Evolutionary conservation across 2,888 invertebrate species (phyloP).

Genomic region (Acrocera orbiculus): DNA sequence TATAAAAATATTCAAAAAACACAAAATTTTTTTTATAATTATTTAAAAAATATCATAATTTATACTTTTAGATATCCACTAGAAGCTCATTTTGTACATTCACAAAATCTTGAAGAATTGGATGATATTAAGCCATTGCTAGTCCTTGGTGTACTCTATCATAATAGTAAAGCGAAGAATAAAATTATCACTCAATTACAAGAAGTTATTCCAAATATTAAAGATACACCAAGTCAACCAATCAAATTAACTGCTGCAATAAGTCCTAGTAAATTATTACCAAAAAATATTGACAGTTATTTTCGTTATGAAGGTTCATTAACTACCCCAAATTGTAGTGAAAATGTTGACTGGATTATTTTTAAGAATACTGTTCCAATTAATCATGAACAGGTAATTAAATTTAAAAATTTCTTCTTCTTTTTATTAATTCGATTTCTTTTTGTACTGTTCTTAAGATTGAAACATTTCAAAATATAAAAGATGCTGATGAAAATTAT

Average conservation of each 20-base stretch:
- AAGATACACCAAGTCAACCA: no score
- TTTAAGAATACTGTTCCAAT: slow-evolving; percentile 36
- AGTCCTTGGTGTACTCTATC: slow-evolving; percentile 46
- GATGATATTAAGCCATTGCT: slow-evolving; percentile 37
- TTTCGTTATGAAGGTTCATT: slow-evolving; percentile 51
- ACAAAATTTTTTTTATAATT: no score
- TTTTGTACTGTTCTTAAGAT: no score
- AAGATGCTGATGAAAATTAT: no score
- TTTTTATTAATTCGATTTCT: background rate
- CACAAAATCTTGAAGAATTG: slow-evolving; percentile 26
- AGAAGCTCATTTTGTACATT: slow-evolving; percentile 51
- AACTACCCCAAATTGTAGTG: slow-evolving; percentile 55
- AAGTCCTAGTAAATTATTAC: background rate
- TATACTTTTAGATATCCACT: slow-evolving; percentile 36
- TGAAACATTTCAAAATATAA: no score
- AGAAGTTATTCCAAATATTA: background rate
- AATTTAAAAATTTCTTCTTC: slow-evolving; percentile 3
- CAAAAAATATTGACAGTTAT: slow-evolving; percentile 23
- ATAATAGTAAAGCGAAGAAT: slow-evolving; percentile 32
- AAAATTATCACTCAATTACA: background rate
- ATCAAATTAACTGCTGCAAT: background rate
- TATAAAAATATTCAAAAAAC: no score
- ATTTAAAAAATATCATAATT: slow-evolving; percentile 6
- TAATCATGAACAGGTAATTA: slow-evolving; percentile 35
- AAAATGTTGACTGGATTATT: slow-evolving; percentile 58